These are phyloP conservation scores for Apocrypta bakeri DNA, from an alignment of 1,140 invertebrate genomes.

Conservation along the genomic window DNA sequence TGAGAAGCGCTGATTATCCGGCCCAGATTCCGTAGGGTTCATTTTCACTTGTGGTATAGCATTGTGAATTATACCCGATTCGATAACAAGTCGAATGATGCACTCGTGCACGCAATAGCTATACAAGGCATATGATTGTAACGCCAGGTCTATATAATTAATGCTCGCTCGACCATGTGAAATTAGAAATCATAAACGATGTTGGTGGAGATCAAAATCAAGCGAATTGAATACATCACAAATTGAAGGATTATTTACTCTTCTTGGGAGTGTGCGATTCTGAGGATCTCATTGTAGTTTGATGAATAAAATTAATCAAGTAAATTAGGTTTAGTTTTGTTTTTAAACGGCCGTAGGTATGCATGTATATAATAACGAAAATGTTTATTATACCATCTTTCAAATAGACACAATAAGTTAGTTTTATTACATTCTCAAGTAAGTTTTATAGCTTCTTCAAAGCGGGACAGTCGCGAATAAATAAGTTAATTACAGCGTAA, in stretches of 20 bases:
- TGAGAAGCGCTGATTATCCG: slow-evolving; percentile 7
- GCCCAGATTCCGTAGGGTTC: not conserved
- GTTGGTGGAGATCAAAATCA: not conserved
- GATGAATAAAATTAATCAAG: not conserved
- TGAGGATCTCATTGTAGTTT: not conserved
- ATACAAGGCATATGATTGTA: not conserved
- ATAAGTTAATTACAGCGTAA: not conserved
- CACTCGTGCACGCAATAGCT: not conserved
- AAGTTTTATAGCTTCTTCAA: too few species aligned
- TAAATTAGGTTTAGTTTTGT: not conserved
- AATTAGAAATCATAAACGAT: not conserved
- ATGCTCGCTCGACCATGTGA: not conserved
- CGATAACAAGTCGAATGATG: not conserved
- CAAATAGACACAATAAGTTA: too few species aligned
- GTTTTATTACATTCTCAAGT: too few species aligned
- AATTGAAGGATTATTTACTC: not conserved
- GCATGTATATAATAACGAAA: too few species aligned
- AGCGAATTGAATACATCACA: not conserved
- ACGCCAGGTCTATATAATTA: not conserved
- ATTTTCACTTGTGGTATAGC: not conserved
- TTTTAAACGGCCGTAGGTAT: not conserved
- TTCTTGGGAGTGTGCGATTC: not conserved
- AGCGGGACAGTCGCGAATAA: too few species aligned
- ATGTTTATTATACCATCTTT: too few species aligned
- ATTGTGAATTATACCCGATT: not conserved